Percentiles rank a stretch among this genome's conserved stretches.
Conservation (phyloP, 1,140 invertebrate genomes). For the Diplogasteroides magnus region DNA sequence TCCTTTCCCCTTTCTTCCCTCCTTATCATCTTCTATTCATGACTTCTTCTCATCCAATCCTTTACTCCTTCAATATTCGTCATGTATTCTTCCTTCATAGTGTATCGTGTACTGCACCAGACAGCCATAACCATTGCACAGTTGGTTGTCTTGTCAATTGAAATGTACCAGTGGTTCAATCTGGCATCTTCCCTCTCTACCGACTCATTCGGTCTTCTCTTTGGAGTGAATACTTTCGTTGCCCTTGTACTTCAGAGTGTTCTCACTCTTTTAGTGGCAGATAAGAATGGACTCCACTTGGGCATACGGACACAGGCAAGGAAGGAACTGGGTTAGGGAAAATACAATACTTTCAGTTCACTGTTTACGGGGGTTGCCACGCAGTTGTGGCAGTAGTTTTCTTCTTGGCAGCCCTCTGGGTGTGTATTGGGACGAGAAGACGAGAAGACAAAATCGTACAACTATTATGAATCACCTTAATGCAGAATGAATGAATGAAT, state of each 20-base stretch:
- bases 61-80: slow-evolving; percentile 65
- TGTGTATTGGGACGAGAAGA: no score
- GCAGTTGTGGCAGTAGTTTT: slow-evolving; percentile 54
- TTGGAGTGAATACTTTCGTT: slow-evolving; percentile 79
- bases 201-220: slow-evolving; percentile 80
- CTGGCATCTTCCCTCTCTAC: slow-evolving; percentile 72
- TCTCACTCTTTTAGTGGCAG: slow-evolving; percentile 68
- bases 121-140: slow-evolving; percentile 78
- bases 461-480: no score
- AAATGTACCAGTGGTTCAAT: no score
- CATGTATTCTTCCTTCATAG: slow-evolving; percentile 70
- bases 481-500: no score
- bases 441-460: no score
- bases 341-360: slow-evolving; percentile 61
- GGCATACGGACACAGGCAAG: slow-evolving; percentile 55
- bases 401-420: slow-evolving; percentile 11
- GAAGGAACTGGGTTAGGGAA: not conserved
- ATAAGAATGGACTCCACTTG: slow-evolving; percentile 55
- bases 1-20: no score
- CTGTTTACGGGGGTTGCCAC: slow-evolving; percentile 64
- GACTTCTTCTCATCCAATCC: slow-evolving; percentile 65
- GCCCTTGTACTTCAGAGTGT: slow-evolving; percentile 73
- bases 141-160: slow-evolving; percentile 62
- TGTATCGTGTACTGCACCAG: slow-evolving; percentile 73
- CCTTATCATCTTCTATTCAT: no score